phyloP scores from a whole-genome alignment of 1,140 invertebrate species.

The Tigriopus japonicus region DNA sequence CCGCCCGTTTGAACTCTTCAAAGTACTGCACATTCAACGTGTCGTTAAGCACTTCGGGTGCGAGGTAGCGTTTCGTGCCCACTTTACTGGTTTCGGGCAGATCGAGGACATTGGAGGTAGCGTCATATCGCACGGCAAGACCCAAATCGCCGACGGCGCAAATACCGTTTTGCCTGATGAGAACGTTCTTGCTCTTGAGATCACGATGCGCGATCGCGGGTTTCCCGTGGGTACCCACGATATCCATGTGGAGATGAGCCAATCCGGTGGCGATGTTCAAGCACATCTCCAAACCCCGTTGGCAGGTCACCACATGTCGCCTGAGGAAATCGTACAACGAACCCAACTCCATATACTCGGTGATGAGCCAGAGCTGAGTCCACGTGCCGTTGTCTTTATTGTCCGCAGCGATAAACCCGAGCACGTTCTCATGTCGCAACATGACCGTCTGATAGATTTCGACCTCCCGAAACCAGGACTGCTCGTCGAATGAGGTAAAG shows the following conservation, averaged over 20 bases:
- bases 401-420: slow-evolving; percentile 86
- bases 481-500: slow-evolving; percentile 79
- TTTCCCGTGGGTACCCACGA: slow-evolving; percentile 67
- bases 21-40: slow-evolving; percentile 60
- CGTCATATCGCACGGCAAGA: slow-evolving; percentile 67
- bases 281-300: slow-evolving; percentile 52
- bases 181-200: slow-evolving; percentile 86
- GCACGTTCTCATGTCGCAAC: slow-evolving; percentile 80
- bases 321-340: slow-evolving; percentile 76
- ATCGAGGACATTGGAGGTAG: slow-evolving; percentile 66
- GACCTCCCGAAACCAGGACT: slow-evolving; percentile 84
- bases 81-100: slow-evolving; percentile 82
- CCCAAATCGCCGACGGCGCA: slow-evolving; percentile 92
- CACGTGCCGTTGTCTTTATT: slow-evolving; percentile 94
- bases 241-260: slow-evolving; percentile 81
- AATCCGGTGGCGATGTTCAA: slow-evolving; percentile 78
- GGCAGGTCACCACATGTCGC: not conserved
- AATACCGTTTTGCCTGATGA: slow-evolving; percentile 76
- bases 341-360: slow-evolving; percentile 82
- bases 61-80: slow-evolving; percentile 88
- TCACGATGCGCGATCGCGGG: slow-evolving; percentile 91
- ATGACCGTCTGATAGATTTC: slow-evolving; percentile 92
- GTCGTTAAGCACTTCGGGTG: slow-evolving; percentile 51
- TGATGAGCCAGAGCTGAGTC: slow-evolving; percentile 84
- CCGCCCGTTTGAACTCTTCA: slow-evolving; percentile 65